phyloP scores from a whole-genome alignment of 2,113 vertebrate genomes.

The Colistium nudipinnis region DNA sequence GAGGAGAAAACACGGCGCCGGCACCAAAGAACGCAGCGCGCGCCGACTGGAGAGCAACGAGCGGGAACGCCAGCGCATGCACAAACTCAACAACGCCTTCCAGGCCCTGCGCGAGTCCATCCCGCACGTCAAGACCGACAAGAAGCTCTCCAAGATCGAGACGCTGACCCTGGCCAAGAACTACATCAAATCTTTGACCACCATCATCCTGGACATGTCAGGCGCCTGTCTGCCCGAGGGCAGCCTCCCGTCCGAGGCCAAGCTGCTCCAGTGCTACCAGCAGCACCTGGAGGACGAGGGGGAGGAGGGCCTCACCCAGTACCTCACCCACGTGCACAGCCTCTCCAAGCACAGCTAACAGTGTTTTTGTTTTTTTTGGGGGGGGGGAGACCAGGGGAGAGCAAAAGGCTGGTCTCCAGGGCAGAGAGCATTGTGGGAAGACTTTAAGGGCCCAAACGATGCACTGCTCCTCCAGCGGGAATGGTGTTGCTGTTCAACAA shows the following conservation, averaged over 20 bases:
- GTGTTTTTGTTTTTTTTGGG: not conserved
- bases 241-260: slow-evolving; percentile 75
- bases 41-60: slow-evolving; percentile 96
- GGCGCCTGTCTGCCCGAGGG: slow-evolving; percentile 81
- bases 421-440: not conserved
- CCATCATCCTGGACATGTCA: slow-evolving; percentile 93
- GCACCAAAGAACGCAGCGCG: slow-evolving; percentile 85
- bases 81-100: slow-evolving; percentile 98
- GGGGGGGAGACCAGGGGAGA: not conserved
- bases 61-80: slow-evolving; percentile 95
- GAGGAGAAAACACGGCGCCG: slow-evolving; percentile 68
- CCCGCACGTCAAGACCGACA: slow-evolving; percentile 92
- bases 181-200: slow-evolving; percentile 96
- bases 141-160: slow-evolving; percentile 98
- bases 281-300: slow-evolving; percentile 84
- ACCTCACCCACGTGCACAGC: slow-evolving; percentile 86
- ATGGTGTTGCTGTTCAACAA: slow-evolving; percentile 9
- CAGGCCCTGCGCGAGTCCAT: slow-evolving; percentile 94
- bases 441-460: slow-evolving; percentile 17
- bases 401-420: slow-evolving; percentile 8
- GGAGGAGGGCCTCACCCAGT: slow-evolving; percentile 85
- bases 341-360: slow-evolving; percentile 84
- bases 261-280: slow-evolving; percentile 89
- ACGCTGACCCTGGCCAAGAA: slow-evolving; percentile 98
- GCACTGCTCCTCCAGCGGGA: slow-evolving; percentile 1